phyloP scores from a whole-genome alignment of 2,888 invertebrate genomes.

The Augiades crinisus region DNA sequence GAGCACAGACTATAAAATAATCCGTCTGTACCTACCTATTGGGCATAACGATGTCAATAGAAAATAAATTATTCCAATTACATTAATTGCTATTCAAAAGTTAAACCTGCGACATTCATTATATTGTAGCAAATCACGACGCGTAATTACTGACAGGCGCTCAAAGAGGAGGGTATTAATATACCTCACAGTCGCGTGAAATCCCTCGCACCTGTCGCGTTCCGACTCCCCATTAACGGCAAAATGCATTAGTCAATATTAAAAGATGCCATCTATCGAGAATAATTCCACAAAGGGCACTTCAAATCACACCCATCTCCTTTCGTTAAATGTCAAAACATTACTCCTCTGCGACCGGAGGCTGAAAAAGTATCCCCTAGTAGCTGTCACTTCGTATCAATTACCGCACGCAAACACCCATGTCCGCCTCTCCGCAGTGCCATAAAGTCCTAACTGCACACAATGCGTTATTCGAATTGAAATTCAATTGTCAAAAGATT shows the following conservation, averaged over 20 bases:
- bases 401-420: conserved; percentile 80
- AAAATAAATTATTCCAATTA: background rate
- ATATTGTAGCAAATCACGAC: background rate
- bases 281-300: conserved; percentile 81
- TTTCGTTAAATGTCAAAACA: conserved; percentile 78
- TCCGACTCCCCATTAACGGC: conserved; percentile 70
- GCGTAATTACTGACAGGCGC: conserved; percentile 9
- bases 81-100: background rate
- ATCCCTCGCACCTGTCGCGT: conserved; percentile 73
- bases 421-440: conserved; percentile 42
- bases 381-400: conserved; percentile 80
- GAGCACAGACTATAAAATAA: too few species aligned
- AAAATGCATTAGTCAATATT: conserved; percentile 81
- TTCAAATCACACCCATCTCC: conserved; percentile 80
- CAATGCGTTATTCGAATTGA: conserved; percentile 62
- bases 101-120: background rate
- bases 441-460: conserved; percentile 68
- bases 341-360: conserved; percentile 64
- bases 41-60: too few species aligned
- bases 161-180: conserved; percentile 25
- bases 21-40: background rate
- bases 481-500: conserved; percentile 80
- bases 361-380: conserved; percentile 71
- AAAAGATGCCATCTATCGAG: conserved; percentile 75
- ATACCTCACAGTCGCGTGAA: conserved; percentile 42